Evolutionary conservation across 1,140 invertebrate genomes (phyloP).

Genomic region (Hirudo medicinalis): DNA sequence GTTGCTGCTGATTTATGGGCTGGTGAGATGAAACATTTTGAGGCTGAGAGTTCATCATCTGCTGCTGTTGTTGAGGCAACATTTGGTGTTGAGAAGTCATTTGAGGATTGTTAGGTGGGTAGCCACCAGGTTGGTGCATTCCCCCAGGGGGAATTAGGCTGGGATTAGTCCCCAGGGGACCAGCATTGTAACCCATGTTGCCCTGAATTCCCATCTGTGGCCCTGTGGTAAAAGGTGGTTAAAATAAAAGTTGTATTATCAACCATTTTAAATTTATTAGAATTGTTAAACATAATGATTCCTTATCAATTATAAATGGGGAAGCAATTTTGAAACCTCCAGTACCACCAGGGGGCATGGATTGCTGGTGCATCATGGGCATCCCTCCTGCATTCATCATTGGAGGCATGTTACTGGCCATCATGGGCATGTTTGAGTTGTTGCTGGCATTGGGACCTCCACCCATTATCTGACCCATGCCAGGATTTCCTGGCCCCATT

Average conservation of each 20-base stretch:
- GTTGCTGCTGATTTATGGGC: neutral
- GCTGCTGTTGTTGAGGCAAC: conserved; percentile 10
- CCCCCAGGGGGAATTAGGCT: too few species aligned
- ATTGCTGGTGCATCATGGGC: conserved; percentile 6
- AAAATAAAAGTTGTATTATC: neutral
- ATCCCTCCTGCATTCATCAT: neutral
- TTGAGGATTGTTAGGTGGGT: neutral
- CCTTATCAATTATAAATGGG: neutral
- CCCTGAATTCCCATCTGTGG: neutral
- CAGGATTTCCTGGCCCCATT: neutral
- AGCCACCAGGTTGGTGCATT: too few species aligned
- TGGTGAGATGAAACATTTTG: neutral
- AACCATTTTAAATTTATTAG: too few species aligned
- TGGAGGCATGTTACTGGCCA: neutral
- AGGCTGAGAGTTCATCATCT: neutral
- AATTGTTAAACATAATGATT: neutral
- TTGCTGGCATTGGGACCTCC: conserved; percentile 4
- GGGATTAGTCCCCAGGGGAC: too few species aligned
- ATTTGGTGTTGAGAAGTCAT: conserved; percentile 4
- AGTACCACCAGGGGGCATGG: neutral
- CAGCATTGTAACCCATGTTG: neutral
- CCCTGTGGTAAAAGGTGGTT: neutral
- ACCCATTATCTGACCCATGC: neutral
- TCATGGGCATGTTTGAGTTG: neutral
- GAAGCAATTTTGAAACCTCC: neutral